Percentiles rank a stretch among this genome's conserved stretches.
phyloP scores from a whole-genome alignment of 2,113 vertebrate genomes.

The Galbula dea region DNA sequence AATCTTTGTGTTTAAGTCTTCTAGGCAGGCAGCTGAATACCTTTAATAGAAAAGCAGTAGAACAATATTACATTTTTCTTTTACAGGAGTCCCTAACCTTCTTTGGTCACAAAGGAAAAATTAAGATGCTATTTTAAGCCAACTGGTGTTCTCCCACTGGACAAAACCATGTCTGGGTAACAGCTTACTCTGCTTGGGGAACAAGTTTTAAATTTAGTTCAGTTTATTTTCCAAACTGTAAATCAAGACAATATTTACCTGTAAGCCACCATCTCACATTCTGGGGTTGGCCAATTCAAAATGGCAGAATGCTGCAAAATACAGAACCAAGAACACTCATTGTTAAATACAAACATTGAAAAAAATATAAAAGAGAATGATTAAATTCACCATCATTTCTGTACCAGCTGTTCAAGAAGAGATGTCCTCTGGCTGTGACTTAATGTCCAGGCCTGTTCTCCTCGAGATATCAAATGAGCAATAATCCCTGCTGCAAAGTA shows the following conservation, averaged over 20 bases:
- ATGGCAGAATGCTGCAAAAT: conserved; percentile 89
- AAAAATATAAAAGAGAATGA: neutral
- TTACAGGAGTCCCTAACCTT: neutral
- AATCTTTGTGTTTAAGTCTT: neutral
- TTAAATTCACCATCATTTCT: conserved; percentile 45
- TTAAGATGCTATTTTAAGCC: neutral
- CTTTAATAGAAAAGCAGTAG: neutral
- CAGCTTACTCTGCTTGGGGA: neutral
- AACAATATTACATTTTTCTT: neutral
- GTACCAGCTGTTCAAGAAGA: conserved; percentile 92
- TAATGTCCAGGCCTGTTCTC: conserved; percentile 91
- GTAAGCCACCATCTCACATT: conserved; percentile 99
- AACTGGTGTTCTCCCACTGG: neutral
- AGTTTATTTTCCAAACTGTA: neutral
- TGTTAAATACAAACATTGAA: neutral
- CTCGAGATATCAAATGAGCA: conserved; percentile 93
- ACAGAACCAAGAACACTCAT: conserved; percentile 45
- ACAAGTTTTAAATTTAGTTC: neutral
- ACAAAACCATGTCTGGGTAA: neutral
- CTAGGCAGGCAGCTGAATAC: neutral
- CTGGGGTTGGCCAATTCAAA: conserved; percentile 94
- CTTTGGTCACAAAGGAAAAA: neutral
- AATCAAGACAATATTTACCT: conserved; percentile 76
- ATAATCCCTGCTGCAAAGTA: conserved; percentile 98
- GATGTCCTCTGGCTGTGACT: conserved; percentile 81